These are phyloP conservation scores for Leptopilina drosophilae DNA, from an alignment of 2,888 invertebrate genomes.

Conservation along the genomic window DNA sequence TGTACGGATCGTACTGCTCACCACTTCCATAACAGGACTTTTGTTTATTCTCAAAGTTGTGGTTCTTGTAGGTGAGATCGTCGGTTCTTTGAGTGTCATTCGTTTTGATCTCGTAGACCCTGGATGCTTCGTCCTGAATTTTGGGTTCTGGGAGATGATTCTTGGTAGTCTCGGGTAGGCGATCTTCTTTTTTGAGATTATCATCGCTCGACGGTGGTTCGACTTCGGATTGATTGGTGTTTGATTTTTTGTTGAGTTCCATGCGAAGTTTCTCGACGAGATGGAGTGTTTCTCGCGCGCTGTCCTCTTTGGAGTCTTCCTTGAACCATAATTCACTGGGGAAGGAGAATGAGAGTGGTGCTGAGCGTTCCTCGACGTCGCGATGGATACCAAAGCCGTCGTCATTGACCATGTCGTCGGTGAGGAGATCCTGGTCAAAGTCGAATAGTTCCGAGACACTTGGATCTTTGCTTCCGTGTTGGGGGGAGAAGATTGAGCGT, in stretches of 20 bases:
- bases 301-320: conserved; percentile 89
- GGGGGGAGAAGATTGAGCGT: conserved; percentile 86
- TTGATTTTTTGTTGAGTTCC: conserved; percentile 84
- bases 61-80: conserved; percentile 40
- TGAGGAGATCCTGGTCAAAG: conserved; percentile 81
- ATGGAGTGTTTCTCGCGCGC: conserved; percentile 89
- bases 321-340: conserved; percentile 84
- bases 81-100: conserved; percentile 48
- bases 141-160: conserved; percentile 48
- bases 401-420: conserved; percentile 81
- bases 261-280: conserved; percentile 90
- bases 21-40: conserved; percentile 68
- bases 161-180: conserved; percentile 47
- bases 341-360: conserved; percentile 81
- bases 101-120: conserved; percentile 39
- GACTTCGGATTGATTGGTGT: conserved; percentile 78
- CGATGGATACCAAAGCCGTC: conserved; percentile 82
- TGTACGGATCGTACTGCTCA: conserved; percentile 67
- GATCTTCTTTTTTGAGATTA: conserved; percentile 68
- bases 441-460: conserved; percentile 82
- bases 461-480: conserved; percentile 80
- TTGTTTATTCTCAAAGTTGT: conserved; percentile 67
- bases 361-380: conserved; percentile 81
- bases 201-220: conserved; percentile 75
- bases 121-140: conserved; percentile 47